Evolutionary conservation across 2,797 vertebrate species (phyloP), one percentile per base, ranked within the genome.

Genomic region (Paedocypris micromegethes): DNA sequence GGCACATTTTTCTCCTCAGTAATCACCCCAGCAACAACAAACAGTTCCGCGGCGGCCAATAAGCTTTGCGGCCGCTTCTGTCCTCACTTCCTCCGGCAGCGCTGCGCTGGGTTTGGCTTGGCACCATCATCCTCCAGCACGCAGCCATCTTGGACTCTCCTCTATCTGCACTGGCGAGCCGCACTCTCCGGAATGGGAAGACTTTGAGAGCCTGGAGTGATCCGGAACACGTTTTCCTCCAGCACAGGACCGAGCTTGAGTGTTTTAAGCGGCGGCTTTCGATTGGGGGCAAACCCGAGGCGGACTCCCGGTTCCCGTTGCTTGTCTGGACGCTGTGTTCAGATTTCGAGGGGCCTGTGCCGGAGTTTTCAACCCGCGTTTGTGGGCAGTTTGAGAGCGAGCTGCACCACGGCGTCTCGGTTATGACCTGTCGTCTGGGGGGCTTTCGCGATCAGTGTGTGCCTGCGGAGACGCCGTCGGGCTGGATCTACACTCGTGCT

Each of bases 141-240:
- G 84, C 90, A 84, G 88, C 92, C 93, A 93, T 94, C 90, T 94
- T 94, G 90, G 86, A 87, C 86, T 71, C 72, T 80, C 81, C 77
- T 65, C 41, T 57, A 62, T 51, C 56, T 43, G 43, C 51, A 53
- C 52, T 74, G 37, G 60, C 38, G 40, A 56, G 43, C 58, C 75
- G 69, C 40, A 67, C 69, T 49, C 70, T 66, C 45, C 4, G 64
- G 56, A 70, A 79, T 77, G 79, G 65, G 68, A 75, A 70, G 41
- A 70, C 76, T 65, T 67, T 56, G 61, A 55, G 62, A 64, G 66
- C 71, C 70, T 70, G 57, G 66, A 61, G 45, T 59, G 43, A 73
- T 66, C 44, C 37, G 9, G 47, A 41, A 56, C 5, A 49, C 5
- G 57, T 64, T 53, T 40, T 53, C 23, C 55, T 54, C 39, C 58